Percentiles rank a stretch among this genome's conserved stretches.
phyloP scores from a whole-genome alignment of 2,113 vertebrate genomes.

The Serinus canaria region DNA sequence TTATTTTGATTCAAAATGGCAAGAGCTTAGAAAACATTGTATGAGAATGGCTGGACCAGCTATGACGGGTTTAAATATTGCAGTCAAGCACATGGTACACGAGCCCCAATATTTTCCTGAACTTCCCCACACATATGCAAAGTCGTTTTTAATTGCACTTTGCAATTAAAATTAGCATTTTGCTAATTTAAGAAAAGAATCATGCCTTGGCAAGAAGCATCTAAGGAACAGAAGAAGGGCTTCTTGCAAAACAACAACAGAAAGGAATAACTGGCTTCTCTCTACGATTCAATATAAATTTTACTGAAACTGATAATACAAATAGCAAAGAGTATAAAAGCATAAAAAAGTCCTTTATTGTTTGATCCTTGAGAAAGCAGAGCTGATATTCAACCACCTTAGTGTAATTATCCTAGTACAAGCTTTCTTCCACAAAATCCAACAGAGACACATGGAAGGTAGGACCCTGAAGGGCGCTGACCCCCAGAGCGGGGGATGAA shows the following conservation, averaged over 20 bases:
- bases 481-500: not conserved
- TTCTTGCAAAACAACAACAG: not conserved
- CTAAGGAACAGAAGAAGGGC: not conserved
- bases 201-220: not conserved
- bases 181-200: slow-evolving; percentile 21
- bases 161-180: not conserved
- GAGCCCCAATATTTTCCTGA: slow-evolving; percentile 26
- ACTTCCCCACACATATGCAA: not conserved
- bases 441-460: not conserved
- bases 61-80: not conserved
- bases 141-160: slow-evolving; percentile 7
- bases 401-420: not conserved
- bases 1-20: not conserved
- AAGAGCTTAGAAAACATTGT: not conserved
- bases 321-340: not conserved
- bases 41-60: not conserved
- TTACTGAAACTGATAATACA: not conserved
- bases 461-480: not conserved
- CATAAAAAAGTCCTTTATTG: not conserved
- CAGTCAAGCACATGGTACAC: not conserved
- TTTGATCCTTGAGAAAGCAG: not conserved
- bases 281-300: not conserved
- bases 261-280: not conserved
- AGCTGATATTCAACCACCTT: not conserved
- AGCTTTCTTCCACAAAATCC: not conserved